These are phyloP conservation scores for Galerucella nymphaeae DNA, from an alignment of 2,888 invertebrate species.

Conservation along the genomic window DNA sequence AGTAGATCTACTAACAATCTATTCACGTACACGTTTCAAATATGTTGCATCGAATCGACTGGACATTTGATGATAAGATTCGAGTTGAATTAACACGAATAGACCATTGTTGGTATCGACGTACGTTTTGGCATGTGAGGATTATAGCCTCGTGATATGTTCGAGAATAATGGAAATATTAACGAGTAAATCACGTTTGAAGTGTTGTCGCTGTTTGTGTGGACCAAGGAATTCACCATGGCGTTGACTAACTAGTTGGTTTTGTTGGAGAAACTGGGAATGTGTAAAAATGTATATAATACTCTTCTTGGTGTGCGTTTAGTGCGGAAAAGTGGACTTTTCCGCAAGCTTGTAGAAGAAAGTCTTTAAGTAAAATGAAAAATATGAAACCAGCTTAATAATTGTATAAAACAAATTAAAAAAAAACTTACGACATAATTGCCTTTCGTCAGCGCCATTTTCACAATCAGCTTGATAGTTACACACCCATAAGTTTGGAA, in stretches of 20 bases:
- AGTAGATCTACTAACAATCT: not conserved
- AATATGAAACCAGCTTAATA: no score
- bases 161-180: not conserved
- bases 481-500: conserved; percentile 87
- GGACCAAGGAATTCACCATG: no score
- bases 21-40: not conserved
- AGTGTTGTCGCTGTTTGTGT: not conserved
- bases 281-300: no score
- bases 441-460: conserved; percentile 90
- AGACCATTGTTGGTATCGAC: not conserved
- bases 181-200: not conserved
- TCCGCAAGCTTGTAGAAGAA: no score
- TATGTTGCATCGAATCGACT: not conserved
- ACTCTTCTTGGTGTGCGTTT: no score
- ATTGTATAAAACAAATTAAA: not conserved
- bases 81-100: not conserved
- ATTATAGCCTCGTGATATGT: not conserved
- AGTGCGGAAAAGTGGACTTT: no score
- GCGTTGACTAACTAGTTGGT: no score
- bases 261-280: no score
- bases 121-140: not conserved
- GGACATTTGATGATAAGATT: not conserved
- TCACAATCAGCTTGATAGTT: conserved; percentile 96
- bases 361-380: no score
- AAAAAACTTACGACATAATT: conserved; percentile 85